Base-by-base conservation (phyloP, 2,113 vertebrate species). In the Lophochroa leadbeateri region DNA sequence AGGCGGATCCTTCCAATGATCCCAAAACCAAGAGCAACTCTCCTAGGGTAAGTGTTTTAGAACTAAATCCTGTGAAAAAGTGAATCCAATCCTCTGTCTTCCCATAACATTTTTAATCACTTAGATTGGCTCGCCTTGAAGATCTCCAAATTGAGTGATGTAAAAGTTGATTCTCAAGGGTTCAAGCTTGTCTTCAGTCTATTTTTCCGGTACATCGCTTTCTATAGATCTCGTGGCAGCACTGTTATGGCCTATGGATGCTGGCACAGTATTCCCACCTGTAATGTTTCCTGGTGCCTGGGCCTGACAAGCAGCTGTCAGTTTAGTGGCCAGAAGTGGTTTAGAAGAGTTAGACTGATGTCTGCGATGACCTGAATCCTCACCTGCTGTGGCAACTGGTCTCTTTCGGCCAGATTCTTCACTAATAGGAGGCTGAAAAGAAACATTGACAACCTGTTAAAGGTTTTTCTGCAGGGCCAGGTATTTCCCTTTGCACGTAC, bases 351-450 rank as follows among this genome's bases (percentile, higher is more conserved):
- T 95, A 78, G 97, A 88, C 55, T 96, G 97, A 90, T 98, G 98
- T 89, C 98, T 97, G 25, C 76, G 98, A 60, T 85, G 97, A 75
- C 97, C 94, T 33, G 95, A 97, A 24, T 99, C 98, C 31, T 99
- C 99, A 81, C 96, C 98, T 49, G 97, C 81, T 70, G 98, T 98
- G 94, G 98, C 97, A 24, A 97, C 98, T 44, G 86, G 74, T 96
- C 98, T 98, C 96, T 98, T 99, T 94, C 98, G 98, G 92, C 98
- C 98, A 74, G 94, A 97, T 77, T 99, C 98, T 86, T 99, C 99
- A 96, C 98, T 98, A 70, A 98, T 96, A 13, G 99, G 99, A 94
- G 99, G 99, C 99, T 99, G 98, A 82, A 97, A 97, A 94, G 39
- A 43, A 96, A 79, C 65, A 33, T 4, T 10, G 61, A 19, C 27